Evolutionary conservation across 2,797 vertebrate species (phyloP).

Genomic region (Hypotaenidia philippensis): DNA sequence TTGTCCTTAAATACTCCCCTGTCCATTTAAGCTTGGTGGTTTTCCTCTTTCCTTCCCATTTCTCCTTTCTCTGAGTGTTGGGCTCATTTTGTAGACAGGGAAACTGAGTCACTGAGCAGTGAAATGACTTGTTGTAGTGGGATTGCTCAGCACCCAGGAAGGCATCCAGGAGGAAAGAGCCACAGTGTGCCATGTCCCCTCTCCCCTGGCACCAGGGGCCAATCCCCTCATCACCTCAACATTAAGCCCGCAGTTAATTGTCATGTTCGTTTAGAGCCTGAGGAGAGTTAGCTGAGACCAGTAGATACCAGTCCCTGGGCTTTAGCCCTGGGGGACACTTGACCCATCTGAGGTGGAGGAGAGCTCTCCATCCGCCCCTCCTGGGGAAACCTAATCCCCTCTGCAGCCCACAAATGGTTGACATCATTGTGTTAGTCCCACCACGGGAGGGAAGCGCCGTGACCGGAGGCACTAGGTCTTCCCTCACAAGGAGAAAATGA

Average conservation of each 20-base stretch:
- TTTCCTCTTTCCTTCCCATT: not conserved
- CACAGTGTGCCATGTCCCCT: not conserved
- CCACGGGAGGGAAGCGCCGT: not conserved
- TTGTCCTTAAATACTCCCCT: not conserved
- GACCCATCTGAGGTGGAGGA: slow-evolving; percentile 31
- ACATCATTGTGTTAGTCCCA: slow-evolving; percentile 43
- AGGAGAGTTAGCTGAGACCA: slow-evolving; percentile 3
- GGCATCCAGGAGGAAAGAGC: not conserved
- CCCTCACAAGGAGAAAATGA: slow-evolving; percentile 29
- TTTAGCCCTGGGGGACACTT: not conserved
- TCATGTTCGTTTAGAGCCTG: not conserved
- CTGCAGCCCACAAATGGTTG: not conserved
- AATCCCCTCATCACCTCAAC: not conserved
- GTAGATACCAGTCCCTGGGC: slow-evolving; percentile 15
- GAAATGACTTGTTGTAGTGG: not conserved
- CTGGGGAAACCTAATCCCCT: slow-evolving; percentile 34
- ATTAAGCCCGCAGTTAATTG: not conserved
- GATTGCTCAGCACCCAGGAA: not conserved
- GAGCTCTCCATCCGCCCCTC: not conserved
- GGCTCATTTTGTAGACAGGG: not conserved
- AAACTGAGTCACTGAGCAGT: not conserved
- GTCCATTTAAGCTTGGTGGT: not conserved
- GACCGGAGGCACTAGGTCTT: not conserved
- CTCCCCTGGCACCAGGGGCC: not conserved
- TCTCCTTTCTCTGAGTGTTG: not conserved